phyloP scores from a whole-genome alignment of 2,113 vertebrate species.

The Hucho hucho region DNA sequence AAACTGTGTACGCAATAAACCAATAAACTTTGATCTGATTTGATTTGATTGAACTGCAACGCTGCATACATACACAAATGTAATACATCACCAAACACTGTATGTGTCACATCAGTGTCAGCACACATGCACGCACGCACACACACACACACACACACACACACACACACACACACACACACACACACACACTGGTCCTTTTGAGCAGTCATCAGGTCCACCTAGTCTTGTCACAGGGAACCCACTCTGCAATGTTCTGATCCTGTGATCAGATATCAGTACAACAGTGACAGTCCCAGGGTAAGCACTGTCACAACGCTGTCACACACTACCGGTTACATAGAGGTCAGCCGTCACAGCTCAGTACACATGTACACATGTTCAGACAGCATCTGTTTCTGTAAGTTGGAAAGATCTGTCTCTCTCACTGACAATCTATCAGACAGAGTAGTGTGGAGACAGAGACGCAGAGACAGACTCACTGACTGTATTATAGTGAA shows the following conservation, averaged over 20 bases:
- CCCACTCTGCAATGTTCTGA: background rate
- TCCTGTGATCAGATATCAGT: background rate
- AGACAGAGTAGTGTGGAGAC: background rate
- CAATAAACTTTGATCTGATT: too few relatives aligned
- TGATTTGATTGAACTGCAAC: background rate
- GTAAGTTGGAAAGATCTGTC: background rate
- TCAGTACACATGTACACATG: background rate
- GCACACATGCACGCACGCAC: background rate
- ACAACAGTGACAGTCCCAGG: background rate
- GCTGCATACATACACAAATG: constrained; percentile 32
- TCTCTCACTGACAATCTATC: background rate
- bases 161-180: background rate
- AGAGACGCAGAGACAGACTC: background rate
- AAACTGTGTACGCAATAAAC: too few relatives aligned
- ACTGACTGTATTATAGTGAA: background rate
- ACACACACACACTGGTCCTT: background rate
- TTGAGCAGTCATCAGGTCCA: constrained; percentile 20
- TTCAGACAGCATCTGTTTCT: background rate
- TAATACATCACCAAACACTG: constrained; percentile 24
- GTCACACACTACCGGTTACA: background rate
- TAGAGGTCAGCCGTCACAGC: constrained; percentile 11
- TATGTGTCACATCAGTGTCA: background rate
- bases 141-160: background rate
- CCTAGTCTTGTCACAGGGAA: constrained; percentile 10
- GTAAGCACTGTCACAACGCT: constrained; percentile 9